phyloP scores from a whole-genome alignment of 2,888 invertebrate species.

The Ametastegia equiseti region DNA sequence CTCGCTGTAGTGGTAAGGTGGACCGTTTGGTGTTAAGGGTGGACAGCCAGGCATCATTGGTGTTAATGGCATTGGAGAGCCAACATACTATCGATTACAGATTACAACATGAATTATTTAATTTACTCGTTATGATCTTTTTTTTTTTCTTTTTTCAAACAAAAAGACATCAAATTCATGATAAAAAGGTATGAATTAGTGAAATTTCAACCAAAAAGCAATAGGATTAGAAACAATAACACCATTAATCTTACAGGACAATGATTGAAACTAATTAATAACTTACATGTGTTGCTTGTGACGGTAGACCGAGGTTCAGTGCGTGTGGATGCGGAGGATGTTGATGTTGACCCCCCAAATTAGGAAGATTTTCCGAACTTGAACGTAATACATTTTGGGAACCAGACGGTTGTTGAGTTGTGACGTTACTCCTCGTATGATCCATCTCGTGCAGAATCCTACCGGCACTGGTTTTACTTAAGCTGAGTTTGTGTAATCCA shows the following conservation, averaged over 20 bases:
- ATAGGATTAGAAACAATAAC: neutral
- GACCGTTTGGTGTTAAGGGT: conserved; percentile 74
- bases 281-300: conserved; percentile 70
- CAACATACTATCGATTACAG: conserved; percentile 65
- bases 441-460: conserved; percentile 93
- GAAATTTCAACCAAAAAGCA: neutral
- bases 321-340: conserved; percentile 70
- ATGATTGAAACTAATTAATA: neutral
- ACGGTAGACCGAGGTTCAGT: conserved; percentile 70
- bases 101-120: conserved; percentile 20
- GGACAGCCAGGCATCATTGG: conserved; percentile 74
- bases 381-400: conserved; percentile 70
- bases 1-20: conserved; percentile 79
- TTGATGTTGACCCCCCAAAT: conserved; percentile 68
- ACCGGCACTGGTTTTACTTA: conserved; percentile 61
- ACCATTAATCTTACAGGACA: neutral
- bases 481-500: conserved; percentile 35
- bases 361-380: conserved; percentile 72
- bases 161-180: neutral
- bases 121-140: neutral
- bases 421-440: conserved; percentile 85
- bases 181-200: neutral
- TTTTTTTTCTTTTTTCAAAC: too few relatives aligned
- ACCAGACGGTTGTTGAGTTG: conserved; percentile 71
- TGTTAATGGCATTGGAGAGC: conserved; percentile 73